A percentile compares a stretch with the other conserved stretches of the same genome.
phyloP scores from a whole-genome alignment of 2,113 vertebrate species.

The Corydoras sp. region DNA sequence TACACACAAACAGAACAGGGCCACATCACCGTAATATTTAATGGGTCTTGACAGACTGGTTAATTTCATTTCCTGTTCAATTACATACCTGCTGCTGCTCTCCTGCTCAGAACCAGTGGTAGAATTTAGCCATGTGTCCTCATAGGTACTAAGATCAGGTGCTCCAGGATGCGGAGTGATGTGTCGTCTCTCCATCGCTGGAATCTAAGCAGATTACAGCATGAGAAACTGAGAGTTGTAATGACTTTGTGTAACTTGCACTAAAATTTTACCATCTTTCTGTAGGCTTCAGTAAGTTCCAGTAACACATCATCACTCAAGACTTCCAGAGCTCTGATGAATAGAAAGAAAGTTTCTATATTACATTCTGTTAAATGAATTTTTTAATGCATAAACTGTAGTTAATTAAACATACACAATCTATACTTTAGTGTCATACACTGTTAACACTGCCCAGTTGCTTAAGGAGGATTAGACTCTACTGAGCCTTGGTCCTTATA shows the following conservation, averaged over 20 bases:
- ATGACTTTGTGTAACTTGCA: no score
- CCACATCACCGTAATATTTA: background rate
- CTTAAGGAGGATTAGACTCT: no score
- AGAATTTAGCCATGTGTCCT: slow-evolving; percentile 71
- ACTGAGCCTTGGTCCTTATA: no score
- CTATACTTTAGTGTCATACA: no score
- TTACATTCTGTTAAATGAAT: no score
- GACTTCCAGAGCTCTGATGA: slow-evolving; percentile 80
- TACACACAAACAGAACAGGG: slow-evolving; percentile 43
- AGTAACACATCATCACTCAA: slow-evolving; percentile 86
- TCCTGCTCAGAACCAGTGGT: slow-evolving; percentile 57
- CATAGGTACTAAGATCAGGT: slow-evolving; percentile 83
- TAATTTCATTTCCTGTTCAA: background rate
- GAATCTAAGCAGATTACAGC: slow-evolving; percentile 68
- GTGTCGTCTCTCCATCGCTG: slow-evolving; percentile 86
- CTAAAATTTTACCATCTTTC: slow-evolving; percentile 76
- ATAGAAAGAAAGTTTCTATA: background rate
- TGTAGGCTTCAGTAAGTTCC: slow-evolving; percentile 83
- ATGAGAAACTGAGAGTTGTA: background rate
- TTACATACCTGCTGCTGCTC: slow-evolving; percentile 33
- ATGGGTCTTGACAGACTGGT: background rate
- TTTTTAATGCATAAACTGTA: no score
- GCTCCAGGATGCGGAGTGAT: slow-evolving; percentile 85
- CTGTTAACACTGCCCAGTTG: no score
- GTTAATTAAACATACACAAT: no score